These are phyloP conservation scores for Leptobrachium ailaonicum DNA, from an alignment of 2,113 vertebrate species.

Conservation along the genomic window DNA sequence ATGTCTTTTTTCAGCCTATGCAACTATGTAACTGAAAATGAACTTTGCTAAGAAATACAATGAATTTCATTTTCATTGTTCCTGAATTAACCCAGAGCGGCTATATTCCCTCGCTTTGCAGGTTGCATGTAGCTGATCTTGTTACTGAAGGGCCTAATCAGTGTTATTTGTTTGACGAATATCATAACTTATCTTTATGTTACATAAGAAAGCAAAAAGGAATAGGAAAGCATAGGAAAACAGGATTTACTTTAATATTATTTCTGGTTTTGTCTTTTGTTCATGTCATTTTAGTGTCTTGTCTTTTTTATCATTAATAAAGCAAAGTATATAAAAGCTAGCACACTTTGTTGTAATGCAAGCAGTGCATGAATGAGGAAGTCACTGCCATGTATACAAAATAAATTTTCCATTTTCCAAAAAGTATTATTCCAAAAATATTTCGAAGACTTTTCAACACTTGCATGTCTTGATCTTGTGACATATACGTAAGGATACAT, in stretches of 20 bases:
- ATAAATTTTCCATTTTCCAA: neutral
- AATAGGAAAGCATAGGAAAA: conserved; percentile 32
- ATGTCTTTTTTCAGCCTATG: too few relatives aligned
- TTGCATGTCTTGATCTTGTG: too few relatives aligned
- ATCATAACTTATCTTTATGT: conserved; percentile 40
- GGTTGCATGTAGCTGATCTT: too few relatives aligned
- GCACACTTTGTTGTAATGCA: neutral
- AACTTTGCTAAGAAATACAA: too few relatives aligned
- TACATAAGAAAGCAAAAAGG: too few relatives aligned
- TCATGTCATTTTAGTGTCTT: conserved; percentile 24
- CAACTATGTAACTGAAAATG: too few relatives aligned
- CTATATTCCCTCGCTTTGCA: too few relatives aligned
- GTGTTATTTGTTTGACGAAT: conserved; percentile 33
- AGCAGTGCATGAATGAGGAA: neutral
- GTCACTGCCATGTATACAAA: neutral
- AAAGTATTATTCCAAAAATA: neutral
- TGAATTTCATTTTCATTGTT: too few relatives aligned
- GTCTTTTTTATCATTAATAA: conserved; percentile 35
- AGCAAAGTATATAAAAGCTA: conserved; percentile 14
- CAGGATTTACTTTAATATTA: conserved; percentile 6
- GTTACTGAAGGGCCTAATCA: conserved; percentile 35
- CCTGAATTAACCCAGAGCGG: too few relatives aligned
- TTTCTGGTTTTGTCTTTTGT: conserved; percentile 24
- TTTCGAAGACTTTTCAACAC: too few relatives aligned
- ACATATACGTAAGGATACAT: too few relatives aligned